phyloP scores from a whole-genome alignment of 2,113 vertebrate genomes.

The Plotosus lineatus region DNA sequence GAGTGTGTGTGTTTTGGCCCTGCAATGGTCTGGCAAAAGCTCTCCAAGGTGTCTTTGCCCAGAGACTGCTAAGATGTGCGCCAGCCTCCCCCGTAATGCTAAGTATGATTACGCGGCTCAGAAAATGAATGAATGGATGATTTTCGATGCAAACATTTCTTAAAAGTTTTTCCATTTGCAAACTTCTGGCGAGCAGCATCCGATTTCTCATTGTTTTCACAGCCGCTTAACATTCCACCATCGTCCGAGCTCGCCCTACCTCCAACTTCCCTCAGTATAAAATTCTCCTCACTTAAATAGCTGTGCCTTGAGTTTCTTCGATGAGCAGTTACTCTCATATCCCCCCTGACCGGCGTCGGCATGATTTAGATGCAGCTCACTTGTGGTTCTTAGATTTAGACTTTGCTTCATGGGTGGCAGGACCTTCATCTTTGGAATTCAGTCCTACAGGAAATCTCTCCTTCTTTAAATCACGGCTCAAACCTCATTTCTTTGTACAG shows the following conservation, averaged over 20 bases:
- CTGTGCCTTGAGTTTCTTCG: not conserved
- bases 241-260: not conserved
- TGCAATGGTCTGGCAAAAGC: too few species aligned
- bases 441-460: not conserved
- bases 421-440: not conserved
- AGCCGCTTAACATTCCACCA: not conserved
- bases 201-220: not conserved
- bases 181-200: not conserved
- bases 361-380: constrained; percentile 13
- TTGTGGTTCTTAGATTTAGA: not conserved
- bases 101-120: too few species aligned
- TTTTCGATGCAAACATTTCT: not conserved
- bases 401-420: not conserved
- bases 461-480: not conserved
- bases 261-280: not conserved
- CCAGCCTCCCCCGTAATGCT: too few species aligned
- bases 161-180: not conserved
- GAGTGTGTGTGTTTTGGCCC: too few species aligned
- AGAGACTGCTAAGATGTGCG: too few species aligned
- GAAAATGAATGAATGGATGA: too few species aligned
- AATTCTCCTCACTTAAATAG: constrained; percentile 10
- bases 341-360: not conserved
- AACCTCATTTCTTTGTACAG: not conserved
- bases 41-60: too few species aligned
- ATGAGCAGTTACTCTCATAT: not conserved